Conservation (phyloP, 2,888 invertebrate genomes). For the Lysandra bellargus region DNA sequence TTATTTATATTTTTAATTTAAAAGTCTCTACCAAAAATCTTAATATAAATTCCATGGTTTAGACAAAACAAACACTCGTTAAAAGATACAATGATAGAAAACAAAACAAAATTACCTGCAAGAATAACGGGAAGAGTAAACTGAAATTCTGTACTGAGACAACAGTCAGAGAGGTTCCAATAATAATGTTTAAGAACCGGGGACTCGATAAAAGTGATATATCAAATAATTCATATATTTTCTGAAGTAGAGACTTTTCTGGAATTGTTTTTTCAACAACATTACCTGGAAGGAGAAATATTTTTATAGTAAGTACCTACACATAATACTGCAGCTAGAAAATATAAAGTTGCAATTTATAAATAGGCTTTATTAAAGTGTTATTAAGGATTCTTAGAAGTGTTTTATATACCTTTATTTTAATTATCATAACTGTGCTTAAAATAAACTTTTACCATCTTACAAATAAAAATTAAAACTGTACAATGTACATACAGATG, state of each 20-base stretch:
- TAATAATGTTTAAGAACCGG: constrained; percentile 83
- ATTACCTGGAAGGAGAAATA: constrained; percentile 41
- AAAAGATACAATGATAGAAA: neutral
- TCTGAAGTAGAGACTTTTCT: constrained; percentile 50
- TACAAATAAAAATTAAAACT: too few relatives aligned
- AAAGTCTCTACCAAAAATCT: neutral
- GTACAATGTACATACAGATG: too few relatives aligned
- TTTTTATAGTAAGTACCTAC: too few relatives aligned
- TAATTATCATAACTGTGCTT: too few relatives aligned
- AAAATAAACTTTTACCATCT: too few relatives aligned
- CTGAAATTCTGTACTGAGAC: constrained; percentile 86
- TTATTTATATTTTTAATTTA: neutral
- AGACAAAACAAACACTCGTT: neutral
- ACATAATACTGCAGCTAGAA: too few relatives aligned
- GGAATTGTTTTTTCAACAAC: constrained; percentile 35
- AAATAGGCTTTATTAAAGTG: too few relatives aligned
- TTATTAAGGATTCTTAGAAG: too few relatives aligned
- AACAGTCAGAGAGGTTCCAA: constrained; percentile 84
- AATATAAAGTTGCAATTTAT: too few relatives aligned
- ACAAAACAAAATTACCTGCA: constrained; percentile 67
- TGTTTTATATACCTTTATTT: too few relatives aligned
- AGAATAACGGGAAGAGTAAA: constrained; percentile 85
- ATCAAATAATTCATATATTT: constrained; percentile 79
- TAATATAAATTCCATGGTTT: neutral
- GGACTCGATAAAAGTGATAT: constrained; percentile 82